A percentile compares a stretch with the other conserved stretches of the same genome.
phyloP scores from a whole-genome alignment of 2,888 invertebrate species.

The Pseudococcus longispinus region DNA sequence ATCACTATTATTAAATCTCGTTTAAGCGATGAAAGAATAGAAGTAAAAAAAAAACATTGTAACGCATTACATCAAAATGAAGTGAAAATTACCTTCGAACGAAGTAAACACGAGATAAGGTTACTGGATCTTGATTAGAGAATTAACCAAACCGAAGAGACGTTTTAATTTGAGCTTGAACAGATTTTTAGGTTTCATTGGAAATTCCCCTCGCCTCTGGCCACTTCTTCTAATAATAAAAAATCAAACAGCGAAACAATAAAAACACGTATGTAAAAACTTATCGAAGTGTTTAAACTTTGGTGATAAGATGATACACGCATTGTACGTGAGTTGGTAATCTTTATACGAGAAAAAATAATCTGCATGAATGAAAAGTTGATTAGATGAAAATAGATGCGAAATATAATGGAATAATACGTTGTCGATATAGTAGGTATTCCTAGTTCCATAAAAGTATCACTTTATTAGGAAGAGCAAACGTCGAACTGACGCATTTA shows the following conservation, averaged over 20 bases:
- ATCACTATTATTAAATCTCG: conserved; percentile 34
- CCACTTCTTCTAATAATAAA: neutral
- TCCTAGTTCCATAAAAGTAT: neutral
- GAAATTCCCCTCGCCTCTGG: neutral
- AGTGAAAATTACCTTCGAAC: neutral
- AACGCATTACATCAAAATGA: conserved; percentile 5
- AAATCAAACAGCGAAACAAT: neutral
- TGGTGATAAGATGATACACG: neutral
- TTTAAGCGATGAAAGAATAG: conserved; percentile 5
- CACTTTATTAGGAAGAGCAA: neutral
- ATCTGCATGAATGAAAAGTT: neutral
- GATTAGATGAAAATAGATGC: neutral
- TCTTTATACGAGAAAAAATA: neutral
- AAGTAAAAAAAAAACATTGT: neutral
- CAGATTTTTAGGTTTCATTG: too few relatives aligned
- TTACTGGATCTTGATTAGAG: neutral
- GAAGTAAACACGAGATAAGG: neutral
- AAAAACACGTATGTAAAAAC: neutral
- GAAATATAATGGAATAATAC: neutral
- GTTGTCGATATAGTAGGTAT: neutral
- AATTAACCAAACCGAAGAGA: neutral
- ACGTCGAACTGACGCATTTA: conserved; percentile 7
- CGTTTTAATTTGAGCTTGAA: neutral
- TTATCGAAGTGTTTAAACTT: neutral
- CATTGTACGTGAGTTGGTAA: too few relatives aligned